Evolutionary conservation across 2,797 vertebrate species (phyloP), one percentile per base, ranked within the genome.

Genomic region (Hemibagrus guttatus): DNA sequence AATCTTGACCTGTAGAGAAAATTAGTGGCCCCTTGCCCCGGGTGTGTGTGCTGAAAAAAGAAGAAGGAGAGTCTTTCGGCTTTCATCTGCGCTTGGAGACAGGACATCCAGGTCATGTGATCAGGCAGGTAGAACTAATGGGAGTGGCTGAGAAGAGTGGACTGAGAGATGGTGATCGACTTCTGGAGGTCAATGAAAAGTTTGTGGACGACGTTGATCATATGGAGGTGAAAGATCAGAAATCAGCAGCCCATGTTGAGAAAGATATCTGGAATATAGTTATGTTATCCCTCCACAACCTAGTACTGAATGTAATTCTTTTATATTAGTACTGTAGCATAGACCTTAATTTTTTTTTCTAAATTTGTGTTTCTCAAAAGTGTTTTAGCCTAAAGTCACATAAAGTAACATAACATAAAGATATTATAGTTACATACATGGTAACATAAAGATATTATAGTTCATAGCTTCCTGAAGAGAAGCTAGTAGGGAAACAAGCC

Each of bases 131-230:
- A 0, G 93, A 95, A 19, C 91, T 92, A 0, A 95, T 95, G 81
- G 95, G 96, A 78, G 92, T 96, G 61, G 98, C 97, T 31, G 94
- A 97, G 91, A 91, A 87, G 61, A 94, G 95, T 6, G 97, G 97
- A 26, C 95, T 99, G 49, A 94, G 66, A 88, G 94, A 96, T 0
- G 96, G 97, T 54, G 97, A 98, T 91, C 86, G 93, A 17, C 92
- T 99, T 42, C 95, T 99, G 72, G 97, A 97, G 85, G 95, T 99
- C 91, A 99, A 99, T 1, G 95, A 95, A 59, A 92, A 94, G 3
- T 93, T 93, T 0, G 96, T 98, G 87, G 95, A 94, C 35, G 85
- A 95, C 90, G 88, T 90, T 91, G 95, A 94, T 86, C 95, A 97
- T 86, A 35, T 0, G 14, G 91, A 54, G 96, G 98, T 99, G 89